Conservation (phyloP, 53 echinoderm and acorn worm genomes). For the Holothuria leucospilota region DNA sequence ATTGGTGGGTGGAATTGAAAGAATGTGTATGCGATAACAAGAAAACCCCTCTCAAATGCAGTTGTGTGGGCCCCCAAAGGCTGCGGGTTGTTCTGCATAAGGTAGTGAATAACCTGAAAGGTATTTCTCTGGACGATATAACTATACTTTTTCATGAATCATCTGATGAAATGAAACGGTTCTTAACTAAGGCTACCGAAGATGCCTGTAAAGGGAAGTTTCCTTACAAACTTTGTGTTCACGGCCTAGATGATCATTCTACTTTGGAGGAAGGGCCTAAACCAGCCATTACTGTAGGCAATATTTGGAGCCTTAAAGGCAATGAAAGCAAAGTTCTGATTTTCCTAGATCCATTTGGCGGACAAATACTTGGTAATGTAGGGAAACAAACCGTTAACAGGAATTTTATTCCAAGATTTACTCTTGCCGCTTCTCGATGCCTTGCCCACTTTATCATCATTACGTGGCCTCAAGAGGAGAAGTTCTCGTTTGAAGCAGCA, state of each 20-base stretch:
- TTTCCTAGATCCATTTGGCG: not conserved
- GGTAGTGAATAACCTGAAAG: not conserved
- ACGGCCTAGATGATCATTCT: not conserved
- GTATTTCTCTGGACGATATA: not conserved
- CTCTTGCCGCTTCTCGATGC: not conserved
- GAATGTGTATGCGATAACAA: not conserved
- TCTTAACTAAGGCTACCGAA: not conserved
- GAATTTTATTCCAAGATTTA: no score
- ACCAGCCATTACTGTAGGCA: not conserved
- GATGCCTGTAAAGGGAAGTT: not conserved
- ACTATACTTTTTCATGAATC: not conserved
- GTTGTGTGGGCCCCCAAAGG: not conserved
- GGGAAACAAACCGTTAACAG: no score
- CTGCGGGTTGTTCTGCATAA: not conserved
- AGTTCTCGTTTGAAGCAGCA: not conserved
- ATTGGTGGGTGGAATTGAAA: not conserved
- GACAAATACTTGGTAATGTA: no score
- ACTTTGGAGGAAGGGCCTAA: not conserved
- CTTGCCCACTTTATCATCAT: not conserved
- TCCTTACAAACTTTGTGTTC: not conserved
- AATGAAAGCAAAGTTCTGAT: slow-evolving; percentile 1
- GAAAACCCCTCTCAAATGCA: not conserved
- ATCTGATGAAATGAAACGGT: not conserved
- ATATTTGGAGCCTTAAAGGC: not conserved
- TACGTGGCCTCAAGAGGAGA: not conserved